Evolutionary conservation across 2,888 invertebrate species (phyloP).

Genomic region (Drosophila helvetica): DNA sequence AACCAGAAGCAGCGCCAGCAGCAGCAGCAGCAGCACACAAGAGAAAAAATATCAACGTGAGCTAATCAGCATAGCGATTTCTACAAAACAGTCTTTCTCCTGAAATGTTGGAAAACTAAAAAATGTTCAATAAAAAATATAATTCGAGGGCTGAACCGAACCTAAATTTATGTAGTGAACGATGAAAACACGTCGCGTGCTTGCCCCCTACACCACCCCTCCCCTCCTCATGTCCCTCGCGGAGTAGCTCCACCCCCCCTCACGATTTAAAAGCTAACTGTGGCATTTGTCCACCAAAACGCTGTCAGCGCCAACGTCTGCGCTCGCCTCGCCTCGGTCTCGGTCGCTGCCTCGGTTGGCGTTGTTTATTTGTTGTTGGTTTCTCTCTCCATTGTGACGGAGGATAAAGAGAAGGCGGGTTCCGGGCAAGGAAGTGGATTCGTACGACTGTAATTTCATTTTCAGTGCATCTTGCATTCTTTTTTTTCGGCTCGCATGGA

Average conservation of each 20-base stretch:
- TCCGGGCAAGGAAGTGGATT: conserved; percentile 1
- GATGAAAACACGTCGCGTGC: conserved; percentile 18
- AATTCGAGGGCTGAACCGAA: neutral
- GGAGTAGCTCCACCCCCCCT: neutral
- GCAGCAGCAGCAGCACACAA: conserved; percentile 45
- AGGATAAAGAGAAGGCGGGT: neutral
- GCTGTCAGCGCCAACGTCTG: conserved; percentile 21
- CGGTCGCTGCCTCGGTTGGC: conserved; percentile 24
- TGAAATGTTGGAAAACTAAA: conserved; percentile 27
- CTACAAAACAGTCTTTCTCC: conserved; percentile 35
- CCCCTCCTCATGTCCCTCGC: neutral
- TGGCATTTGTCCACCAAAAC: conserved; percentile 31
- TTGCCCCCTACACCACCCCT: neutral
- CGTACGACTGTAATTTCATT: conserved; percentile 20
- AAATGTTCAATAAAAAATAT: conserved; percentile 25
- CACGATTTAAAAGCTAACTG: conserved; percentile 35
- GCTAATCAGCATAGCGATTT: conserved; percentile 66
- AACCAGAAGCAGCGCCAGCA: conserved; percentile 1
- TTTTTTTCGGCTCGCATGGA: conserved; percentile 1
- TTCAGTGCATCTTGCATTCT: conserved; percentile 22
- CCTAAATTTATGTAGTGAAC: conserved; percentile 10
- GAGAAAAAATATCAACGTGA: conserved; percentile 51
- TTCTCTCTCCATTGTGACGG: conserved; percentile 9
- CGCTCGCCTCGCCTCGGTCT: neutral
- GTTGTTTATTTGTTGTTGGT: conserved; percentile 40